These are phyloP conservation scores for Corythornis vintsioides DNA, from an alignment of 2,113 vertebrate species.

Conservation along the genomic window DNA sequence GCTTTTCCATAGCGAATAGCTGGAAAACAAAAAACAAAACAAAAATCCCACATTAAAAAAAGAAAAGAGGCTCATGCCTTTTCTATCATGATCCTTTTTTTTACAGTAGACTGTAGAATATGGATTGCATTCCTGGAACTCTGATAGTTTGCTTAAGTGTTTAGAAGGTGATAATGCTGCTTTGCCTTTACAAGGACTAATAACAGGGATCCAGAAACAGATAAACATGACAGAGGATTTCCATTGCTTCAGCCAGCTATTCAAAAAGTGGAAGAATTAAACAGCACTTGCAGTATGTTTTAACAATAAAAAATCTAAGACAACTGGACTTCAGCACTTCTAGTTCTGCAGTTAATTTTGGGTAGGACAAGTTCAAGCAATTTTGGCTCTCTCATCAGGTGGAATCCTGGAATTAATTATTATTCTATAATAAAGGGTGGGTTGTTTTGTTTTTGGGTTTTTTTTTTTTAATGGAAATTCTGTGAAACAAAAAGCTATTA, in stretches of 20 bases:
- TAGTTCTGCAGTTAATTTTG: conserved; percentile 55
- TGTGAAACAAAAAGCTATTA: conserved; percentile 23
- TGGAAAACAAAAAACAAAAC: not conserved
- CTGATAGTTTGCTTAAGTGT: not conserved
- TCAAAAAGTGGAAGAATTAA: conserved; percentile 13
- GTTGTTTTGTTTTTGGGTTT: not conserved
- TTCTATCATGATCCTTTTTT: not conserved
- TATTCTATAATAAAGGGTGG: conserved; percentile 7
- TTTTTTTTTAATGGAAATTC: not conserved
- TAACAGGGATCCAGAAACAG: conserved; percentile 35
- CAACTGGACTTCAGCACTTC: conserved; percentile 41
- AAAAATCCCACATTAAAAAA: not conserved
- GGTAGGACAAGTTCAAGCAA: conserved; percentile 26
- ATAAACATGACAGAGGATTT: conserved; percentile 57
- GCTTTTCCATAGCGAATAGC: not conserved
- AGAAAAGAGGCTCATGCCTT: not conserved
- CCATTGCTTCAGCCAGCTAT: conserved; percentile 40
- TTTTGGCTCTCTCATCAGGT: conserved; percentile 23
- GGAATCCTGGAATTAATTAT: conserved; percentile 59
- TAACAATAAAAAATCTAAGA: conserved; percentile 36
- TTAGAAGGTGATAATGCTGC: conserved; percentile 37
- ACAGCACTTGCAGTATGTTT: conserved; percentile 20
- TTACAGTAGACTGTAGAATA: not conserved
- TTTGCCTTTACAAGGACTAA: conserved; percentile 37
- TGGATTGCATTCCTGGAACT: not conserved